These are phyloP conservation scores for Condylura cristata DNA, from an alignment of 2,113 vertebrate species.

Conservation along the genomic window DNA sequence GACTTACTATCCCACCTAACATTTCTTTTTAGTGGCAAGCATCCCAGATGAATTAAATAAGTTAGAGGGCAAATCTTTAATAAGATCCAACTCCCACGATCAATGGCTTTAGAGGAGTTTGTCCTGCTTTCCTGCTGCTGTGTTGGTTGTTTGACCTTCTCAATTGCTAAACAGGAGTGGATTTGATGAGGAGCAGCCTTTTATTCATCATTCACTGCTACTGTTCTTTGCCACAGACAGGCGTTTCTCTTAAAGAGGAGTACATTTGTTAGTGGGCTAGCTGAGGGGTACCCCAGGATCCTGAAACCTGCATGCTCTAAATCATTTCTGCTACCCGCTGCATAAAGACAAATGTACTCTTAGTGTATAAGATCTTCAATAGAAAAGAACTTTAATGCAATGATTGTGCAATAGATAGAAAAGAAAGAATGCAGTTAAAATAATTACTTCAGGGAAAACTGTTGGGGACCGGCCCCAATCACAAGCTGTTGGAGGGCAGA, in stretches of 20 bases:
- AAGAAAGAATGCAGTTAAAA: too few species aligned
- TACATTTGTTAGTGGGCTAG: too few species aligned
- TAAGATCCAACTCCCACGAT: not conserved
- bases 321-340: too few species aligned
- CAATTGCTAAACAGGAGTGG: not conserved
- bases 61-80: not conserved
- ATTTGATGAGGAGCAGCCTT: not conserved
- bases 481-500: too few species aligned
- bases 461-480: too few species aligned
- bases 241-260: not conserved
- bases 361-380: too few species aligned
- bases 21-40: not conserved
- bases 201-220: not conserved
- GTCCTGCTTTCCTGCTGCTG: not conserved
- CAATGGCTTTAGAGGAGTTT: not conserved
- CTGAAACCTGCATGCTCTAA: too few species aligned
- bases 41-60: not conserved
- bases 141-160: not conserved
- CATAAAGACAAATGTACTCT: too few species aligned
- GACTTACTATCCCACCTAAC: conserved; percentile 6
- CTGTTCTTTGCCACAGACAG: not conserved
- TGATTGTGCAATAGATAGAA: too few species aligned
- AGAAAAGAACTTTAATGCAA: too few species aligned
- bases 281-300: too few species aligned
- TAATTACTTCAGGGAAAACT: too few species aligned